Conservation (phyloP, 2,888 invertebrate genomes). For the Oligia latruncula region DNA sequence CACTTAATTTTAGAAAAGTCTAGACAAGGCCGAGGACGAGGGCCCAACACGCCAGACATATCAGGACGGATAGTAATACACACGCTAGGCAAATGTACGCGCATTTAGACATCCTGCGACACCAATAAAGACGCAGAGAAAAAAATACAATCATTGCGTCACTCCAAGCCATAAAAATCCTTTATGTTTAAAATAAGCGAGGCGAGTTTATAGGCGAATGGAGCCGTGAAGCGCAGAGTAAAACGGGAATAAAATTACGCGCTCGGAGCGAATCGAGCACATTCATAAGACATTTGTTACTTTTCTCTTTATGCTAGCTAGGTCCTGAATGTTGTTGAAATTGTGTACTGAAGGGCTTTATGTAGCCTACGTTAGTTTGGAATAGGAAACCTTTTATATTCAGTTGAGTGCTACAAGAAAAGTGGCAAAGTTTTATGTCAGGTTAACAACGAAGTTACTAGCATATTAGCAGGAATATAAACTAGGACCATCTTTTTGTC, state of each 20-base stretch:
- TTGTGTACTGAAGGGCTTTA: background rate
- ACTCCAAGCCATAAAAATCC: constrained; percentile 45
- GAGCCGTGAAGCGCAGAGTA: constrained; percentile 28
- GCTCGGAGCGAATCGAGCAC: constrained; percentile 8
- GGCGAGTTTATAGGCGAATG: constrained; percentile 47
- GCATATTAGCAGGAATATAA: background rate
- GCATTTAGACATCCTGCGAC: constrained; percentile 10
- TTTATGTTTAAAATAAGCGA: constrained; percentile 56
- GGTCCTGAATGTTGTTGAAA: background rate
- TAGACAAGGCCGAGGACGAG: background rate
- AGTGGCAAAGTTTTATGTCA: constrained; percentile 17
- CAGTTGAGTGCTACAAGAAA: constrained; percentile 18
- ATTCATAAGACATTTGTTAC: constrained; percentile 41
- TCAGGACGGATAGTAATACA: background rate
- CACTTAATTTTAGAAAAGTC: background rate
- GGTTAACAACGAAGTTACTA: background rate
- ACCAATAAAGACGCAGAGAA: constrained; percentile 2
- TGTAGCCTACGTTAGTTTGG: background rate
- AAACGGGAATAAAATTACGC: constrained; percentile 45
- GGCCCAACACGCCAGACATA: background rate
- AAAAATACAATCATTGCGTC: constrained; percentile 42
- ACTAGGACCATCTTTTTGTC: background rate
- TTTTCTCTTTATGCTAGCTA: background rate
- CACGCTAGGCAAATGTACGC: constrained; percentile 1
- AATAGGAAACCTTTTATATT: constrained; percentile 37